Base-by-base conservation (phyloP, 2,888 invertebrate species). In the Balanococcus diminutus region DNA sequence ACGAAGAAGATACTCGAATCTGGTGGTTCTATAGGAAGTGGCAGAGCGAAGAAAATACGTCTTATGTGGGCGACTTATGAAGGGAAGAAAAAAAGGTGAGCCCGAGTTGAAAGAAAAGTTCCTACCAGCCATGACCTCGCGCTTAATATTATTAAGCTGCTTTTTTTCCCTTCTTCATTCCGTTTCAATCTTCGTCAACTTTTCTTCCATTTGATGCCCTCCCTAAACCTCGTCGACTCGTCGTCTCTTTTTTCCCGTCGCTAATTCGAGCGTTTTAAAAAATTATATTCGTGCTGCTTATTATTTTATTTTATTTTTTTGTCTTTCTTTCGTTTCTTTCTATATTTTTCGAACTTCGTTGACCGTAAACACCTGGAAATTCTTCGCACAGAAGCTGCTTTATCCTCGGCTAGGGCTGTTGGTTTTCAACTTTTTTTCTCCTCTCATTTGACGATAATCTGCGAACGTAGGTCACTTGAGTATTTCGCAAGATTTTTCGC, bases 201-300 rank as follows among this genome's bases (percentile, higher is more conserved):
- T 61, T 61, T 61, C 61, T 61, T 61, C 25, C 61, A 61, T 61
- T 61, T 11, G 25, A 11, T 25, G 22, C 61, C 6, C 61, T n/a
- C n/a, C 25, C 8, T 61, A 61, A 61, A 61, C 61, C 11, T 61
- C 61, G 8, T 61, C 61, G 8, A n/a, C 46, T 3, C 36, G 4
- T 36, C 8, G 4, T 46, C 46, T 46, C 25, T 25, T 61, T 25
- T 61, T 61, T 14, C 9, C 61, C 25, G 8, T 14, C 25, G 25
- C 61, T 61, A 61, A 61, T 61, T 61, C 61, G 61, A 61, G 61
- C 61, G 61, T 61, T 61, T 61, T 61, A 61, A 61, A 61, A n/a
- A 61, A 61, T 25, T 61, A 61, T 61, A 61, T 61, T 61, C 61
- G 61, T 25, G 61, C 61, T 61, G 22, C 25, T 61, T 61, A 25